Conservation (phyloP, 1,140 invertebrate genomes). For the Chrysoperla carnea region DNA sequence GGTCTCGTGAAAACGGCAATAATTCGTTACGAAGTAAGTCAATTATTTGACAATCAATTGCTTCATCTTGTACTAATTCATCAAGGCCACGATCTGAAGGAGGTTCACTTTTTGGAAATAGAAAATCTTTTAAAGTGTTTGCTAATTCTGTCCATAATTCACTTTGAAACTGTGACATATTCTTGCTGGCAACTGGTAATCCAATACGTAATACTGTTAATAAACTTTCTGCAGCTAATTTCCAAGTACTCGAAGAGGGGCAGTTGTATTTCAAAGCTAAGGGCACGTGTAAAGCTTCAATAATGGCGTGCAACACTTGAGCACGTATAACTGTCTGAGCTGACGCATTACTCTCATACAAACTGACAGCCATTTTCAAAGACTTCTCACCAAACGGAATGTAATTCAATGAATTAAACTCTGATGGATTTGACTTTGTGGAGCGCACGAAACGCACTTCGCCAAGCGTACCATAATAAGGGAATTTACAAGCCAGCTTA, state of each 20-base stretch:
- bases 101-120: conserved; percentile 58
- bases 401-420: conserved; percentile 73
- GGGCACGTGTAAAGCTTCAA: conserved; percentile 55
- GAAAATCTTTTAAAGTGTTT: conserved; percentile 72
- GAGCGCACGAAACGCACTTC: conserved; percentile 18
- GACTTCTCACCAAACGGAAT: conserved; percentile 78
- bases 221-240: conserved; percentile 62
- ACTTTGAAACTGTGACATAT: conserved; percentile 44
- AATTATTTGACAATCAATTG: conserved; percentile 74
- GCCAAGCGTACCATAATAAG: conserved; percentile 35
- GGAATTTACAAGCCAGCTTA: conserved; percentile 51
- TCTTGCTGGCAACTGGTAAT: conserved; percentile 67
- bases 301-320: conserved; percentile 57
- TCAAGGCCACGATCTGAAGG: conserved; percentile 53
- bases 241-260: conserved; percentile 69
- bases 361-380: conserved; percentile 57
- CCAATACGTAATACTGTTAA: conserved; percentile 66
- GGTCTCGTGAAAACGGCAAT: conserved; percentile 55
- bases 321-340: conserved; percentile 56
- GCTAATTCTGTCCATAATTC: conserved; percentile 75
- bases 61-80: conserved; percentile 68
- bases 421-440: conserved; percentile 26
- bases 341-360: conserved; percentile 67
- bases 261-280: conserved; percentile 71
- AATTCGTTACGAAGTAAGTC: conserved; percentile 73